Conservation (phyloP, 2,797 vertebrate species). For the Ciconia nigra region DNA sequence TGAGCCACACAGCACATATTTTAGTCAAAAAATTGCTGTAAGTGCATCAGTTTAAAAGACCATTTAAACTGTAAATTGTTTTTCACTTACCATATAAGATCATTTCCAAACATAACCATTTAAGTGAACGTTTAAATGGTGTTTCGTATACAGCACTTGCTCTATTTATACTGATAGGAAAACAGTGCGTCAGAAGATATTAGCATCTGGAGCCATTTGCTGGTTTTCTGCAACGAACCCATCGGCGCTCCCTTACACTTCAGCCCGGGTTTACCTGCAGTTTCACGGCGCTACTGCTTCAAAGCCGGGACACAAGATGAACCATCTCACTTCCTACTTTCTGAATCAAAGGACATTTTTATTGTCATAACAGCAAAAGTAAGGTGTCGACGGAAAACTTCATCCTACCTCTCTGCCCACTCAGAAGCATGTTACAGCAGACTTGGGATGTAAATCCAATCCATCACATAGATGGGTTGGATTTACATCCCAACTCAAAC, state of each 20-base stretch:
- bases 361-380: neutral
- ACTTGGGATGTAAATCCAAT: neutral
- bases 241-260: neutral
- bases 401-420: neutral
- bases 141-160: neutral
- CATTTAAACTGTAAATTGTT: neutral
- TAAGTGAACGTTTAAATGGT: neutral
- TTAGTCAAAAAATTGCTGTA: neutral
- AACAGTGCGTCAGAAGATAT: neutral
- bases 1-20: neutral
- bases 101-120: neutral
- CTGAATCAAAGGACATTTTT: neutral
- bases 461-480: too few species aligned
- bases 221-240: neutral
- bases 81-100: neutral
- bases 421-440: neutral
- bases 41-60: neutral
- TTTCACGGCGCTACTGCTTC: neutral
- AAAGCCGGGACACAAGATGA: neutral
- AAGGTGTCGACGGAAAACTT: neutral
- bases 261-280: neutral
- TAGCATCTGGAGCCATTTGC: neutral
- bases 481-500: neutral
- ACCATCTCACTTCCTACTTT: neutral
- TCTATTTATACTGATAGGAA: neutral